A percentile compares a stretch with the other conserved stretches of the same genome.
Conservation (phyloP, 1,140 invertebrate species). For the Sesamia nonagrioides region DNA sequence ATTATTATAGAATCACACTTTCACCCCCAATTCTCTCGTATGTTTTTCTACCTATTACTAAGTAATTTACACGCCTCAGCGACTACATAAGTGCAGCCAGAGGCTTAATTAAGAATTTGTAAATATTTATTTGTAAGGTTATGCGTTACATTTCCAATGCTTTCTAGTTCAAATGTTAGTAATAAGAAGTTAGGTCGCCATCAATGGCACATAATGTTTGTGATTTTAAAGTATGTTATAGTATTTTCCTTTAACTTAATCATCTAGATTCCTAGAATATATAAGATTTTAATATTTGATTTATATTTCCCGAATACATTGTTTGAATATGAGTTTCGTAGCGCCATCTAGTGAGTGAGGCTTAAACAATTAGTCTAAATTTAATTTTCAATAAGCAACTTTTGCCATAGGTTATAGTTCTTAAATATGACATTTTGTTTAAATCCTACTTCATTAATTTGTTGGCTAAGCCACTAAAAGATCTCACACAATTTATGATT, state of each 20-base stretch:
- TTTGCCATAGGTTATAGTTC: neutral
- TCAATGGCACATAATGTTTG: conserved; percentile 57
- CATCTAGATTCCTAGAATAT: conserved; percentile 25
- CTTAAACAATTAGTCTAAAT: neutral
- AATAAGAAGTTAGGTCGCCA: conserved; percentile 53
- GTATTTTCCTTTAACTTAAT: conserved; percentile 48
- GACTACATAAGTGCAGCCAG: neutral
- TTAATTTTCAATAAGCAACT: neutral
- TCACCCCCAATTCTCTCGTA: conserved; percentile 16
- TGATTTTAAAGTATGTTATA: conserved; percentile 58
- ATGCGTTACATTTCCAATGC: conserved; percentile 67
- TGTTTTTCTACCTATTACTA: neutral
- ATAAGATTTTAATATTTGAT: conserved; percentile 23
- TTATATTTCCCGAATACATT: conserved; percentile 23
- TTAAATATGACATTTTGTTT: conserved; percentile 13
- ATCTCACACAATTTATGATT: conserved; percentile 42
- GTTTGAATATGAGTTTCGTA: conserved; percentile 10
- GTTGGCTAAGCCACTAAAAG: conserved; percentile 15
- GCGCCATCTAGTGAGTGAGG: conserved; percentile 39
- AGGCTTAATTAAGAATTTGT: conserved; percentile 45
- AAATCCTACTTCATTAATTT: conserved; percentile 8
- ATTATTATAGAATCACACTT: conserved; percentile 4
- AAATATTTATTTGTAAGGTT: conserved; percentile 52
- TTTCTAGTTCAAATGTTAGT: conserved; percentile 65
- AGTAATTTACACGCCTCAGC: conserved; percentile 23